Conservation (phyloP, 2,797 vertebrate genomes). For the Scolopax bukidnonensis region DNA sequence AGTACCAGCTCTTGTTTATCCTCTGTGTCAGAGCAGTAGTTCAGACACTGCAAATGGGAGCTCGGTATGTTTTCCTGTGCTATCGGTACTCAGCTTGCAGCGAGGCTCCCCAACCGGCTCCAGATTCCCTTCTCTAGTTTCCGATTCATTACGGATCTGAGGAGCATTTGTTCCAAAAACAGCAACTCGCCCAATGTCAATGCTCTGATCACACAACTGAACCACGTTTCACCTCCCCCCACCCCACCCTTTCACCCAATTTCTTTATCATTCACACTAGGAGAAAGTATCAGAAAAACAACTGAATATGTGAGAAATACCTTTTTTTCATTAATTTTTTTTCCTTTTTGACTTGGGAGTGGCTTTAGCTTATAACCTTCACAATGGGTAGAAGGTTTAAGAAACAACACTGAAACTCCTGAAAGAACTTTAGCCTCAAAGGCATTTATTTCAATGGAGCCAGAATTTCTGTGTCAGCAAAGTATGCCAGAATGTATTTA, state of each 20-base stretch:
- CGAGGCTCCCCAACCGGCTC: not conserved
- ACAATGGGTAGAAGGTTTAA: conserved; percentile 10
- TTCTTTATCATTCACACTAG: not conserved
- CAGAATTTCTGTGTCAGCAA: conserved; percentile 51
- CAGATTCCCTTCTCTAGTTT: not conserved
- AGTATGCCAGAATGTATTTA: conserved; percentile 48
- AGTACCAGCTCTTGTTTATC: conserved; percentile 40
- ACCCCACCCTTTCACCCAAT: not conserved
- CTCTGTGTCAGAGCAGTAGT: conserved; percentile 46
- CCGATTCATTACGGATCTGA: not conserved
- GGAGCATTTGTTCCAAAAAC: conserved; percentile 22
- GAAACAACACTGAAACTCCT: conserved; percentile 21
- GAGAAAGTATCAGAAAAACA: not conserved
- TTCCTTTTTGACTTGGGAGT: not conserved
- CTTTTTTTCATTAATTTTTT: not conserved
- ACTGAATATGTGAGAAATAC: not conserved
- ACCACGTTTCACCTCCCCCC: not conserved
- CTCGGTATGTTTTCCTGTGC: conserved; percentile 11
- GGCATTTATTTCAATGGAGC: conserved; percentile 39
- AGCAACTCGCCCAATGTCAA: not conserved
- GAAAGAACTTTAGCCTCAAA: conserved; percentile 31
- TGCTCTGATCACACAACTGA: not conserved
- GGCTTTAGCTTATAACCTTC: not conserved
- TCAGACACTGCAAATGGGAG: conserved; percentile 60
- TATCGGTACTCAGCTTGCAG: not conserved